phyloP scores from a whole-genome alignment of 1,140 invertebrate species.

The Sminthurinus signatus region DNA sequence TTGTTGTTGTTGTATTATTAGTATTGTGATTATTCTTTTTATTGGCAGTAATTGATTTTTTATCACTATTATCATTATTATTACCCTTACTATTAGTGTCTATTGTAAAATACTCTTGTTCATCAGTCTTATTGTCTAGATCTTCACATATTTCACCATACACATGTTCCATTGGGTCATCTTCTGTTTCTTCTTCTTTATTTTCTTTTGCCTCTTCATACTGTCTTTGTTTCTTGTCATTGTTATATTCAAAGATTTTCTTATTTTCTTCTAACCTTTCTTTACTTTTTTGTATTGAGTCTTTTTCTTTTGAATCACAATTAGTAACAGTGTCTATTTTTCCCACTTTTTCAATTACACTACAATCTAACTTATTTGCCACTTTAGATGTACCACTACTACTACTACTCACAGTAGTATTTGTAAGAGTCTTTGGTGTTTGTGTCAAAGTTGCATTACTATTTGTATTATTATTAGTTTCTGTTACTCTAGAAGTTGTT shows the following conservation, averaged over 20 bases:
- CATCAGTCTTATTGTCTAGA: conserved; percentile 9
- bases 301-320: conserved; percentile 17
- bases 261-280: conserved; percentile 10
- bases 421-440: too few relatives aligned
- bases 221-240: conserved; percentile 19
- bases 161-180: conserved; percentile 32
- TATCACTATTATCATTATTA: not conserved
- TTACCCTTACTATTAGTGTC: not conserved
- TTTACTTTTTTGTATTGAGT: conserved; percentile 17
- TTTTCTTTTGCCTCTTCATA: conserved; percentile 26
- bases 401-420: too few relatives aligned
- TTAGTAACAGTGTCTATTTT: conserved; percentile 5
- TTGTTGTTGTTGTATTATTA: not conserved
- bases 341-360: not conserved
- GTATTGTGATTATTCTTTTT: too few relatives aligned
- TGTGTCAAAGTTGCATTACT: too few relatives aligned
- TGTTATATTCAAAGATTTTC: not conserved
- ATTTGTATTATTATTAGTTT: too few relatives aligned
- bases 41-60: not conserved
- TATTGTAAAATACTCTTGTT: conserved; percentile 25
- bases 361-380: not conserved
- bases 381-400: not conserved
- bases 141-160: conserved; percentile 37
- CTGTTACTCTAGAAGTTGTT: too few relatives aligned
- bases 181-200: conserved; percentile 29